Evolutionary conservation across 2,113 vertebrate species (phyloP), one percentile per base, ranked within the genome.

Genomic region (Epinephelus cyanopodus): DNA sequence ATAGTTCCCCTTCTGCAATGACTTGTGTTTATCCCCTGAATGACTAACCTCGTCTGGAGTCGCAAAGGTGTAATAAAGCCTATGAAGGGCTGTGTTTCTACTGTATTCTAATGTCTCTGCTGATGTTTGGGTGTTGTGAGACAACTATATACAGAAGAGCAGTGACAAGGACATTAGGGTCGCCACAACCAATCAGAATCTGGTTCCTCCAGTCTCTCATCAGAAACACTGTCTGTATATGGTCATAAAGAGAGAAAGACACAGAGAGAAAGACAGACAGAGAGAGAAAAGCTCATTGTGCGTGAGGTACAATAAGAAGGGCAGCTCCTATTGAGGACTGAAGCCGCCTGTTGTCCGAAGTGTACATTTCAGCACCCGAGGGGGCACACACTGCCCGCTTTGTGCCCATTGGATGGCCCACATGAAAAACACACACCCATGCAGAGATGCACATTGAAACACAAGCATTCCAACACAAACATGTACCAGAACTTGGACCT

Each of bases 241-340:
- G 87, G 88, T 82, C 66, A 90, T 87, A 86, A 85, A 88, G 90
- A 81, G 87, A 78, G 74, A 85, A 74, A 74, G 72, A 88, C 63
- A 79, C 7, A 82, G 72, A 77, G 45, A 76, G 79, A 87, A 74
- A 80, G 79, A 90, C 74, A 87, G 83, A 75, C 48, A 56, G 42
- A 72, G 84, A 90, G 90, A 95, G 93, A 95, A 95, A 92, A 92
- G 95, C 93, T 94, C 94, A 95, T 96, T 96, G 95, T 96, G 87
- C 60, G n/a, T 75, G 92, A 93, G 93, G 95, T 96, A 96, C 95
- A 95, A 96, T 96, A 95, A 96, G 94, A 95, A 94, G 87, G 91
- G 86, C 93, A 94, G 94, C 95, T 95, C 95, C 95, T 94, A 95
- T 96, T 96, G 95, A 96, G 88, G 89, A 94, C 91, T 95, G 92